phyloP scores from a whole-genome alignment of 2,797 vertebrate genomes.

The Cyclura pinguis region DNA sequence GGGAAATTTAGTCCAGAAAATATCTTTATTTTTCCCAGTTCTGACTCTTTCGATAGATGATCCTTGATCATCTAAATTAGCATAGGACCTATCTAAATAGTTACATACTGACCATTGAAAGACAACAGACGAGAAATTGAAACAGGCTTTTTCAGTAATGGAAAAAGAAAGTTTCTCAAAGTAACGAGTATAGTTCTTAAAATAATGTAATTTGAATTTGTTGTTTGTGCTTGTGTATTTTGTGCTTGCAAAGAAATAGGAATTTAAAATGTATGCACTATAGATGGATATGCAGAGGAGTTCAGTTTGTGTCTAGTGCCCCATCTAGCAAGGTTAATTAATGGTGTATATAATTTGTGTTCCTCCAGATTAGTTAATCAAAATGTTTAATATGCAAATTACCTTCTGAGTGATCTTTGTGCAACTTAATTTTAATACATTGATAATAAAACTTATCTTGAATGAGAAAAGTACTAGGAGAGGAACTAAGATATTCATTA shows the following conservation, averaged over 20 bases:
- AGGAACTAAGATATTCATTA: constrained; percentile 56
- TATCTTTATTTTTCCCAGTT: not conserved
- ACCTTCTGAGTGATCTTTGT: constrained; percentile 48
- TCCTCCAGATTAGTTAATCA: not conserved
- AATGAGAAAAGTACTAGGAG: constrained; percentile 48
- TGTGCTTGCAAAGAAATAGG: not conserved
- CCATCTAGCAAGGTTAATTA: not conserved
- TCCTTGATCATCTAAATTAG: not conserved
- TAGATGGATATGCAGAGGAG: not conserved
- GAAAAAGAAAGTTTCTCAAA: not conserved
- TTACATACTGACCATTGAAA: not conserved
- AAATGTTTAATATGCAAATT: constrained; percentile 38
- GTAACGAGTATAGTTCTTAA: not conserved
- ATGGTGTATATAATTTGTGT: not conserved
- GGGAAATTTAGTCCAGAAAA: too few relatives aligned
- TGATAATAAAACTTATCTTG: constrained; percentile 49
- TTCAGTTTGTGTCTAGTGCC: not conserved
- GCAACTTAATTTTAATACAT: constrained; percentile 54
- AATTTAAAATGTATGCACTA: not conserved
- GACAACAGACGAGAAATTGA: not conserved
- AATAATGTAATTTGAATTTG: not conserved
- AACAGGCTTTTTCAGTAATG: not conserved
- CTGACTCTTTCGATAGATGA: not conserved
- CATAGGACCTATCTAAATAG: not conserved
- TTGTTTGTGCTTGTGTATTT: not conserved